A percentile compares a stretch with the other conserved stretches of the same genome.
Evolutionary conservation across 2,113 vertebrate species (phyloP).

Genomic region (Machaerirhynchus nigripectus): DNA sequence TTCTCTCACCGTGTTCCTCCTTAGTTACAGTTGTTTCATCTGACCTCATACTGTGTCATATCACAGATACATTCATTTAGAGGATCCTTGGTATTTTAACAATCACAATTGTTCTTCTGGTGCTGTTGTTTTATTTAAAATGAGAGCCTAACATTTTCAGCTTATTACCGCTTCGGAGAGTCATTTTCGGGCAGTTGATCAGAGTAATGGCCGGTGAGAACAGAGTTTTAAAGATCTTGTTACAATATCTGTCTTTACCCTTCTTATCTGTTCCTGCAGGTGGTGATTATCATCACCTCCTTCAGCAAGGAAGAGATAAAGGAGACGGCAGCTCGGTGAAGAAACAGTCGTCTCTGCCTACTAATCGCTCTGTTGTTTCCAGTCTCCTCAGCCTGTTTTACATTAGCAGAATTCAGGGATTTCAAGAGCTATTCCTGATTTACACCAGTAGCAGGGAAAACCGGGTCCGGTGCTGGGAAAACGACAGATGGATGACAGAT

Average conservation of each 20-base stretch:
- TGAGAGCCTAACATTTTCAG: background rate
- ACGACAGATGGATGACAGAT: conserved; percentile 42
- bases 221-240: background rate
- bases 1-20: background rate
- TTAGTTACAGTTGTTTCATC: background rate
- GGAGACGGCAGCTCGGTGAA: background rate
- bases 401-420: background rate
- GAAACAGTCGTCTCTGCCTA: background rate
- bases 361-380: background rate
- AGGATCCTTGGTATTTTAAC: background rate
- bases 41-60: background rate
- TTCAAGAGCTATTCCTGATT: background rate
- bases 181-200: background rate
- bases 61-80: background rate
- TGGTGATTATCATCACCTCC: background rate
- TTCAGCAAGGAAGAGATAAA: background rate
- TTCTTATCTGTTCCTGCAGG: conserved; percentile 33
- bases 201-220: background rate
- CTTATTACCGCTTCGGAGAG: background rate
- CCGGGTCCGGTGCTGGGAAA: background rate
- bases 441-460: background rate
- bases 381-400: background rate
- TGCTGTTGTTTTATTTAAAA: background rate
- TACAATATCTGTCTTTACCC: background rate
- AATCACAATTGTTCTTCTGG: background rate